Evolutionary conservation across 2,888 invertebrate genomes (phyloP).

Genomic region (Scelioninae gen. 2): DNA sequence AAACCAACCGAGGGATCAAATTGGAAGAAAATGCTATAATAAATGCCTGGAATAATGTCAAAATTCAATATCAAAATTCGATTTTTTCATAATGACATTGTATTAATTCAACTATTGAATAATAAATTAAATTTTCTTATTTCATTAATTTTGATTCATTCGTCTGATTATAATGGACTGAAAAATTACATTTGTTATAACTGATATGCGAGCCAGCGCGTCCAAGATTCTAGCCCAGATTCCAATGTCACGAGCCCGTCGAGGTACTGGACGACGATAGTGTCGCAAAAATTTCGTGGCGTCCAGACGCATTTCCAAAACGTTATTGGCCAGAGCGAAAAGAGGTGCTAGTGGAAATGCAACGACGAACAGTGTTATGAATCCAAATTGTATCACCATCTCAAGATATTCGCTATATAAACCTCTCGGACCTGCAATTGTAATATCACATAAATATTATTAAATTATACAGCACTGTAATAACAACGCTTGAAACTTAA

Average conservation of each 20-base stretch:
- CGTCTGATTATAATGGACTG: conserved; percentile 1
- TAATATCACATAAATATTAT: neutral
- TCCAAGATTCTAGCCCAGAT: conserved; percentile 87
- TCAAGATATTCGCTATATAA: conserved; percentile 90
- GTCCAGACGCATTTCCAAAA: conserved; percentile 89
- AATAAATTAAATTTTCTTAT: no score
- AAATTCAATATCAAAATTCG: neutral
- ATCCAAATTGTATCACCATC: conserved; percentile 93
- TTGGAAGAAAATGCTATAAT: conserved; percentile 91
- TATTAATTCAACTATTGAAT: no score
- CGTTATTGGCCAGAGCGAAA: conserved; percentile 88
- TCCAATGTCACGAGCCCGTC: conserved; percentile 85
- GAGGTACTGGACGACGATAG: conserved; percentile 84
- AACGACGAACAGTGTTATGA: conserved; percentile 89
- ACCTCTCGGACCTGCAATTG: conserved; percentile 77
- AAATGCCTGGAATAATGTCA: conserved; percentile 78
- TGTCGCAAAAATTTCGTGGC: conserved; percentile 88
- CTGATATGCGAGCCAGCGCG: conserved; percentile 84
- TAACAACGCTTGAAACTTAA: no score
- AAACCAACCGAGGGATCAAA: conserved; percentile 87
- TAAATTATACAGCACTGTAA: neutral
- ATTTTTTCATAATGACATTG: no score
- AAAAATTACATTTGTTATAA: conserved; percentile 82
- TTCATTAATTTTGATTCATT: no score
- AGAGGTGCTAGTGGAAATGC: conserved; percentile 91